A percentile compares a stretch with the other conserved stretches of the same genome.
phyloP scores from a whole-genome alignment of 2,888 invertebrate genomes.

The Camponotus fellah region DNA sequence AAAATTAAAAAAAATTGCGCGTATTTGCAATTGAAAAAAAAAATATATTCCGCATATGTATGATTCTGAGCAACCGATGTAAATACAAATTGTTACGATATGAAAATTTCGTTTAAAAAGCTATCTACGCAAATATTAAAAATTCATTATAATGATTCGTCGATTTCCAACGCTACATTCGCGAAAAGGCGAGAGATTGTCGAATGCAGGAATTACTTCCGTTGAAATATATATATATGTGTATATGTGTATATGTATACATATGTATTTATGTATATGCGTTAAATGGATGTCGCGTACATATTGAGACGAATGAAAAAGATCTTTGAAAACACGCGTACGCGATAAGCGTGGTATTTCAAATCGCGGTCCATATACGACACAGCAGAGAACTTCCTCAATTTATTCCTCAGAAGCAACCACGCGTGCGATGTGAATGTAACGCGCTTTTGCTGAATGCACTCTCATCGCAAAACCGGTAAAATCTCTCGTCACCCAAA shows the following conservation, averaged over 20 bases:
- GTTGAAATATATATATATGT: background rate
- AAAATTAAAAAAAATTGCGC: background rate
- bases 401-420: conserved; percentile 41
- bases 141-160: background rate
- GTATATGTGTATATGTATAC: background rate
- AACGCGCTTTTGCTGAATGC: conserved; percentile 33
- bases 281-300: conserved; percentile 19
- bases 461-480: conserved; percentile 11
- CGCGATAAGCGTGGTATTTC: conserved; percentile 49
- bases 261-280: background rate
- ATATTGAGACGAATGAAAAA: background rate
- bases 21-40: background rate
- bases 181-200: background rate
- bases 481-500: conserved; percentile 37
- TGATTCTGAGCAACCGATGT: background rate
- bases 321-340: conserved; percentile 29
- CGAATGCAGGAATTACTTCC: conserved; percentile 22
- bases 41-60: background rate
- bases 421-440: conserved; percentile 33
- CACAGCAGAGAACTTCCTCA: conserved; percentile 40
- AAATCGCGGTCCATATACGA: conserved; percentile 17
- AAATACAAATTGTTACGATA: background rate
- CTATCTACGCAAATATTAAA: background rate
- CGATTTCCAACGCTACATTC: conserved; percentile 4
- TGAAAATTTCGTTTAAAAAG: background rate